A percentile compares a stretch with the other conserved stretches of the same genome.
phyloP scores from a whole-genome alignment of 1,140 invertebrate genomes.

The Octopus bimaculoides region DNA sequence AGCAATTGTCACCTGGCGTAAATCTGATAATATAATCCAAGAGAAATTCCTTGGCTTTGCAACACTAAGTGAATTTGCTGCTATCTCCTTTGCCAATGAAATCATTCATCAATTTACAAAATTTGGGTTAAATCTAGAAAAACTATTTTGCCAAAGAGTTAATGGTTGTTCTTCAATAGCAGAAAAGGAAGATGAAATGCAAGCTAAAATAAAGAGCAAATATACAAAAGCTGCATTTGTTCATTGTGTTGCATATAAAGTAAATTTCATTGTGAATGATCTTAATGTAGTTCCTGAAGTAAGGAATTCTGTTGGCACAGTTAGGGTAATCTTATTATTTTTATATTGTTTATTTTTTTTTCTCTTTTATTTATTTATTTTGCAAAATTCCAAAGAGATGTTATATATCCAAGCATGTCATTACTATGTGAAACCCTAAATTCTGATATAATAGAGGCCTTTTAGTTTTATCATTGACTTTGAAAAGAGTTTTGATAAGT shows the following conservation, averaged over 20 bases:
- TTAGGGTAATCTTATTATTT: not conserved
- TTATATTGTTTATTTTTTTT: too few relatives aligned
- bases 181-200: not conserved
- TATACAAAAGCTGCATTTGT: slow-evolving; percentile 2
- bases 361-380: not conserved
- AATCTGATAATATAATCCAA: not conserved
- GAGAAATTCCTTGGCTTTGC: slow-evolving; percentile 7
- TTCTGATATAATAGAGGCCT: not conserved
- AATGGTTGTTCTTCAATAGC: not conserved
- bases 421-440: not conserved
- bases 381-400: not conserved
- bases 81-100: not conserved
- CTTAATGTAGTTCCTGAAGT: not conserved
- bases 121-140: not conserved
- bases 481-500: not conserved
- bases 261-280: not conserved
- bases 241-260: not conserved
- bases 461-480: not conserved
- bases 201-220: not conserved
- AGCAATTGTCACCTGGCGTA: not conserved
- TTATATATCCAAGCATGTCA: not conserved
- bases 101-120: slow-evolving; percentile 5
- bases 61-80: not conserved
- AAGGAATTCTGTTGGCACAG: slow-evolving; percentile 1
- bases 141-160: not conserved